Base-by-base conservation (phyloP, 2,888 invertebrate species). In the Ferdinandea cuprea region DNA sequence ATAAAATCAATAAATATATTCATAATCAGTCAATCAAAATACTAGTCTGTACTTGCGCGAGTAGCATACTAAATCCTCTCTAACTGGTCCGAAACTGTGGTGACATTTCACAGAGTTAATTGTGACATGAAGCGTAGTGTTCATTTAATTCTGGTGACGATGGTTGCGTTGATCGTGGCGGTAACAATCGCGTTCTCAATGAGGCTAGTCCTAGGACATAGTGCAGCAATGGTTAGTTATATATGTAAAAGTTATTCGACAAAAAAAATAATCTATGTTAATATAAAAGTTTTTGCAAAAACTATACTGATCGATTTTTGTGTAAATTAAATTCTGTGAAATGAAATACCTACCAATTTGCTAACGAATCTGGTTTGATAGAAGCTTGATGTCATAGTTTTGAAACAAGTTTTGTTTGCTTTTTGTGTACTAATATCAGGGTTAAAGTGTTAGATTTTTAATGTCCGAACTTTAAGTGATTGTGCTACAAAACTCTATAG, bases 101-200 rank as follows among this genome's bases (percentile, higher is more conserved):
- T 50, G 21, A 21, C 40, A 28, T 32, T 54, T 68, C 11, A 8
- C 3, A 28, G n/a, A 48, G 46, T 37, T 68, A 44, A 17, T 21
- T 52, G 28, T 56, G 58, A 25, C 15, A 76, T 81, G 76, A 74
- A 25, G 40, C 32, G 58, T 40, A 81, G 69, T 76, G 11, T 25
- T 56, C 42, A 71, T 48, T 58, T 81, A 37, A 37, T 65, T 32
- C 30, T 59, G 28, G 76, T 81, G 48, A 76, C 76, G 40, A 59
- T 66, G 54, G 76, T 28, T 59, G 58, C 76, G 21, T 46, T 81
- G 1, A 17, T 59, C 7, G 9, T 28, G 19, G 59, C 69, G 30
- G 65, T 76, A 1, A 11, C 52, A 3, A 7, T 81, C 32, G 76
- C 71, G 25, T 35, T 76, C 13, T 65, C 76, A 13, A 54, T 76